Base-by-base conservation (phyloP, 2,113 vertebrate genomes). In the Ploceus nigricollis region DNA sequence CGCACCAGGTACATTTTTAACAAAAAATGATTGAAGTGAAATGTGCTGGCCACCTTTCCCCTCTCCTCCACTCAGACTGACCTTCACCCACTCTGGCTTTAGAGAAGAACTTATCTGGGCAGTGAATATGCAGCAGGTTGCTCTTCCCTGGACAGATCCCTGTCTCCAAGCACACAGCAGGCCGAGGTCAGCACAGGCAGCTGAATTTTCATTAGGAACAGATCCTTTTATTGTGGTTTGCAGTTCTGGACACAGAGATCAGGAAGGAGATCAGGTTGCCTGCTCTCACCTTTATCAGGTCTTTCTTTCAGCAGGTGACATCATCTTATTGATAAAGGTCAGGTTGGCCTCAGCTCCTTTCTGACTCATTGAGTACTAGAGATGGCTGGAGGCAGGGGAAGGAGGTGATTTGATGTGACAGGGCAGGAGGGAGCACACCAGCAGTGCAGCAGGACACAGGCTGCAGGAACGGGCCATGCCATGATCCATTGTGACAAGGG, bases 311-410 rank as follows among this genome's bases (percentile, higher is more conserved):
- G 56, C 63, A 47, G 18, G 56, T 86, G 92, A 93, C 85, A 92
- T 96, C 90, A 95, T 77, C 20, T 70, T 89, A 53, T 71, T 60
- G 93, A 90, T 93, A 89, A 96, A 96, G 93, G 90, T 95, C 93
- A 78, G 51, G 75, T 1, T 90, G 84, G 84, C 81, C 93, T 82
- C 39, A 69, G 60, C 86, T 93, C 64, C 48, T 28, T 96, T 96
- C 85, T 95, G 93, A 93, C 64, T 93, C 96, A 92, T 69, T 96
- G 91, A 83, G 78, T 75, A 75, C 61, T 68, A 64, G 93, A 8
- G 81, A 44, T 86, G 79, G 51, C 94, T 75, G 68, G 60, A 94
- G 93, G 86, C 60, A 0, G 72, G 39, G 82, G 68, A 44, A 86
- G 63, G 63, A 17, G 1, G 51, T 96, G 92, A 97, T 96, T 23